Conservation (phyloP, 2,888 invertebrate genomes). For the Agelastica alni region DNA sequence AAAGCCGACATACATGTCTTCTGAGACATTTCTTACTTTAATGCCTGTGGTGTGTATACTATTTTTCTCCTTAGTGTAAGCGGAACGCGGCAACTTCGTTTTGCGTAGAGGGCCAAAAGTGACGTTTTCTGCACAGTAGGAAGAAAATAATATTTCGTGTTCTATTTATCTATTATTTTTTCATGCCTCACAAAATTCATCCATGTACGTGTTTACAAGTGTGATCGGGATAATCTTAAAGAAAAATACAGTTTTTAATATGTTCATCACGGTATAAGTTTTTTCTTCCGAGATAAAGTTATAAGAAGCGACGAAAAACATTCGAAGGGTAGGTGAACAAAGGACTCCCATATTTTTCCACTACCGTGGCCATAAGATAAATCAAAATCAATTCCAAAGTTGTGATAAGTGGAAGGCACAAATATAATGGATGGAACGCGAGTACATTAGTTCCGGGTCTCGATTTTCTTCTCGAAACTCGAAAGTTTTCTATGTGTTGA, state of each 20-base stretch:
- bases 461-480: slow-evolving; percentile 1
- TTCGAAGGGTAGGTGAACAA: not conserved
- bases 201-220: no score
- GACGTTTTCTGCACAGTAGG: no score
- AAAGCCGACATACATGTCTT: no score
- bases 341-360: slow-evolving; percentile 6
- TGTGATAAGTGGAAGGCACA: slow-evolving; percentile 8
- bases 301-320: not conserved
- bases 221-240: no score
- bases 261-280: slow-evolving; percentile 1
- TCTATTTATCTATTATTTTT: no score
- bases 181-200: no score
- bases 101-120: no score
- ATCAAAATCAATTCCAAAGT: slow-evolving; percentile 14
- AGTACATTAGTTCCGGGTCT: slow-evolving; percentile 15
- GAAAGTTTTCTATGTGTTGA: not conserved
- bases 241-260: not conserved
- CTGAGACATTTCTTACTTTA: no score
- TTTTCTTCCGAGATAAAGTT: not conserved
- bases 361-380: slow-evolving; percentile 13
- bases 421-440: slow-evolving; percentile 16
- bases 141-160: no score
- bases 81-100: no score
- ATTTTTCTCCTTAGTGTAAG: no score
- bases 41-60: no score